Conservation (phyloP, 2,888 invertebrate genomes). For the Cheilosia scutellata region DNA sequence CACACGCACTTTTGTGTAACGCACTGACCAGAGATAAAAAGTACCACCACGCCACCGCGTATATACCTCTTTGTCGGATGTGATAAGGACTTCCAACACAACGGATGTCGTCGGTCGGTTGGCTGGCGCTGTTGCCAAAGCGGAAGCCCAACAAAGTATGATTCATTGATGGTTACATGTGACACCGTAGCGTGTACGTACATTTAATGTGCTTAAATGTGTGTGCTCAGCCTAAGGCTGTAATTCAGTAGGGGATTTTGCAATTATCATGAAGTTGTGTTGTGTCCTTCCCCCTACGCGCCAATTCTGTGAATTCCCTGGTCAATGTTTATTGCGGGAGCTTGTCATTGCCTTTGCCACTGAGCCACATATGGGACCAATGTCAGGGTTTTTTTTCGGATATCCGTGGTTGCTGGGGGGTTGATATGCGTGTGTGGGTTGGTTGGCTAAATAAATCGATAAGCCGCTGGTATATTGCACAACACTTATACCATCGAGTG, state of each 20-base stretch:
- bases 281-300: constrained; percentile 5
- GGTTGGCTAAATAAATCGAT: constrained; percentile 32
- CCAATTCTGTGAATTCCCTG: constrained; percentile 36
- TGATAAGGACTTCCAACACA: constrained; percentile 54
- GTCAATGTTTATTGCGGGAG: constrained; percentile 58
- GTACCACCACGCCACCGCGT: constrained; percentile 2
- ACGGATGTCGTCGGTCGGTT: background rate
- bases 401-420: constrained; percentile 1
- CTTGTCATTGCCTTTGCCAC: constrained; percentile 40
- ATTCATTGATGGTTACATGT: constrained; percentile 52
- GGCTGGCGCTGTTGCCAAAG: constrained; percentile 14
- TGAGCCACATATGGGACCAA: constrained; percentile 51
- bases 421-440: background rate
- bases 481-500: background rate
- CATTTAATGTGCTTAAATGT: constrained; percentile 16
- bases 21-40: constrained; percentile 25
- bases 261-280: constrained; percentile 48
- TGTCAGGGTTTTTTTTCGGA: constrained; percentile 43
- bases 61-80: constrained; percentile 31
- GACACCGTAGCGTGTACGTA: constrained; percentile 3
- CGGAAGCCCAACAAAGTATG: constrained; percentile 62
- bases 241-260: constrained; percentile 44
- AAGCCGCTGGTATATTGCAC: constrained; percentile 4
- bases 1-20: constrained; percentile 13
- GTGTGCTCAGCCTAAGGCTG: constrained; percentile 45